Evolutionary conservation across 2,797 vertebrate species (phyloP).

Genomic region (Falco novaeseelandiae): DNA sequence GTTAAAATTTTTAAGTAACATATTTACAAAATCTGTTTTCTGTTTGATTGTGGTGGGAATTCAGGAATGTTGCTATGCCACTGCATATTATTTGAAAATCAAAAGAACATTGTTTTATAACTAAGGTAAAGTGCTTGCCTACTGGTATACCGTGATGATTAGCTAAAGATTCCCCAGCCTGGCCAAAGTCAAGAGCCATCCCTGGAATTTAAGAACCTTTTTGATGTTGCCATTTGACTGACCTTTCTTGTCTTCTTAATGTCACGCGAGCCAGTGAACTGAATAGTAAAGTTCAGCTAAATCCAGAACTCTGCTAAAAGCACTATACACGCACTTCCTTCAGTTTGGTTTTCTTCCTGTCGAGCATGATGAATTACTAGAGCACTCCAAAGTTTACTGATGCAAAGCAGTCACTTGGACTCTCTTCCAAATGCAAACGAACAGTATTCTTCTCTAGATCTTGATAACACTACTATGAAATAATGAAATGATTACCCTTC

Average conservation of each 20-base stretch:
- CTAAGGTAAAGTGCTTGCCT: neutral
- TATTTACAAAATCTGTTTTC: neutral
- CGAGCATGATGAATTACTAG: neutral
- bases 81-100: neutral
- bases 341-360: slow-evolving; percentile 38
- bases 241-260: slow-evolving; percentile 68
- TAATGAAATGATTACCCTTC: neutral
- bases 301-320: slow-evolving; percentile 36
- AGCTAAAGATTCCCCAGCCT: neutral
- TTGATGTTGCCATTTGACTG: slow-evolving; percentile 57
- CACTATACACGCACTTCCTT: neutral
- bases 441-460: neutral
- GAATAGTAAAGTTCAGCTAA: slow-evolving; percentile 68
- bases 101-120: neutral
- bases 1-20: neutral
- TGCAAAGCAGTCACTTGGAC: slow-evolving; percentile 5
- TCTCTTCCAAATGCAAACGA: slow-evolving; percentile 39
- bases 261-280: slow-evolving; percentile 43
- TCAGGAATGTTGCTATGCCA: neutral
- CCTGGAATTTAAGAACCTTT: slow-evolving; percentile 29
- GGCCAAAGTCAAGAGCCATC: neutral
- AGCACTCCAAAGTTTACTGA: slow-evolving; percentile 32
- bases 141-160: neutral
- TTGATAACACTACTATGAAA: neutral
- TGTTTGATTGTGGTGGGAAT: neutral